A percentile compares a stretch with the other conserved stretches of the same genome.
These are phyloP conservation scores for Actinemys pallida DNA, from an alignment of 2,113 vertebrate genomes.

Conservation along the genomic window DNA sequence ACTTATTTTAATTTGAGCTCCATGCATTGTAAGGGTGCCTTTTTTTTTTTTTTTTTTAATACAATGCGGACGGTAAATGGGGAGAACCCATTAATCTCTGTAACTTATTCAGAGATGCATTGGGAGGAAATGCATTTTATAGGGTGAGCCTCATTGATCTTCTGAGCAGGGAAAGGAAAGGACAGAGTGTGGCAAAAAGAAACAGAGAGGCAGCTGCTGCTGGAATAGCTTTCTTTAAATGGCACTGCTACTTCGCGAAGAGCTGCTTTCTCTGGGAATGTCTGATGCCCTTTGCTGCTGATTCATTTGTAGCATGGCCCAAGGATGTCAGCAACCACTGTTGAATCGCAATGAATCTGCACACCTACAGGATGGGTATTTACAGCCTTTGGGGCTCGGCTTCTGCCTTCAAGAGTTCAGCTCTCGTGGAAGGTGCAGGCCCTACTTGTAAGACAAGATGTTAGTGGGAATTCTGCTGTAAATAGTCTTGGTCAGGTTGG, in stretches of 20 bases:
- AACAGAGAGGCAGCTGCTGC: neutral
- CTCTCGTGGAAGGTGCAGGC: neutral
- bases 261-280: neutral
- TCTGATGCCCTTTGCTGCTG: neutral
- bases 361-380: fast-evolving
- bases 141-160: neutral
- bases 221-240: slow-evolving; percentile 9
- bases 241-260: neutral
- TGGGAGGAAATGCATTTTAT: neutral
- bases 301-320: neutral
- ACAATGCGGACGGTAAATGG: neutral
- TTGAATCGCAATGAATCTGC: neutral
- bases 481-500: neutral
- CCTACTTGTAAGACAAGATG: neutral
- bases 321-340: neutral
- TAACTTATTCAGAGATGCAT: neutral
- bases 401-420: neutral
- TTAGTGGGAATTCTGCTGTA: neutral
- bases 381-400: neutral
- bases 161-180: neutral
- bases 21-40: neutral
- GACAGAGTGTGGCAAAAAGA: neutral
- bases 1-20: neutral
- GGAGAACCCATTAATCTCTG: neutral
- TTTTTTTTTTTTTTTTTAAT: neutral